Percentiles rank a stretch among this genome's conserved stretches.
phyloP scores from a whole-genome alignment of 2,113 vertebrate genomes.

The Macquaria ambigua region DNA sequence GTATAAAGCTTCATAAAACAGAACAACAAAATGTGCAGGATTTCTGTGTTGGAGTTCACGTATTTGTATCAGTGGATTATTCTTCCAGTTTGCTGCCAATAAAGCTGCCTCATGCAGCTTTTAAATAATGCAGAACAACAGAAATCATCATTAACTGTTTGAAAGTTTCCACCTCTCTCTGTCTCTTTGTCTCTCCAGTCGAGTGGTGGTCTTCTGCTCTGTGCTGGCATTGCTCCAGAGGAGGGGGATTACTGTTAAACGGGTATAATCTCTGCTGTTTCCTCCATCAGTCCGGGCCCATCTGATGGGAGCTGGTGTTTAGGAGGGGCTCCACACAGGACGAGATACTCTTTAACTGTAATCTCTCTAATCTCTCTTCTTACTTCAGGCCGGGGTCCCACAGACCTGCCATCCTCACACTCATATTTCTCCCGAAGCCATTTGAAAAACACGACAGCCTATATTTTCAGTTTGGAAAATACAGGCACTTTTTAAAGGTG shows the following conservation, averaged over 20 bases:
- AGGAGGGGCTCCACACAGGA: conserved; percentile 73
- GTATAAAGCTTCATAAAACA: not conserved
- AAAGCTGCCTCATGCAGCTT: not conserved
- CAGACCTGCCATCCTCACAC: conserved; percentile 51
- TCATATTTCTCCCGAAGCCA: conserved; percentile 6
- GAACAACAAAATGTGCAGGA: not conserved
- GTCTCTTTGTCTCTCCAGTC: conserved; percentile 22
- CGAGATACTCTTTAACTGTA: conserved; percentile 76
- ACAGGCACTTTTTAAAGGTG: not conserved
- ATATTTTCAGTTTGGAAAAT: conserved; percentile 17
- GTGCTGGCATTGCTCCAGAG: conserved; percentile 74
- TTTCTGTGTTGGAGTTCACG: no score
- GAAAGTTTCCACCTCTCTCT: not conserved
- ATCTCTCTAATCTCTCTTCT: conserved; percentile 76
- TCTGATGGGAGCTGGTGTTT: conserved; percentile 80
- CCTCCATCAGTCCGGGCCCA: conserved; percentile 69
- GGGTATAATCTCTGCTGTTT: conserved; percentile 81
- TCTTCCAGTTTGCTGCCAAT: not conserved
- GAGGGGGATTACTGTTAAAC: conserved; percentile 80
- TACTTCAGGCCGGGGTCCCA: conserved; percentile 73
- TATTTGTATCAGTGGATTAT: not conserved
- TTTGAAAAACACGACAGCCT: conserved; percentile 26
- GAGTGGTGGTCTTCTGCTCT: conserved; percentile 65
- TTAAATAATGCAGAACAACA: not conserved
- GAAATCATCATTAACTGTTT: not conserved